Evolutionary conservation across 2,797 vertebrate genomes (phyloP), one percentile per base, ranked within the genome.

Genomic region (Austrolebias charrua): DNA sequence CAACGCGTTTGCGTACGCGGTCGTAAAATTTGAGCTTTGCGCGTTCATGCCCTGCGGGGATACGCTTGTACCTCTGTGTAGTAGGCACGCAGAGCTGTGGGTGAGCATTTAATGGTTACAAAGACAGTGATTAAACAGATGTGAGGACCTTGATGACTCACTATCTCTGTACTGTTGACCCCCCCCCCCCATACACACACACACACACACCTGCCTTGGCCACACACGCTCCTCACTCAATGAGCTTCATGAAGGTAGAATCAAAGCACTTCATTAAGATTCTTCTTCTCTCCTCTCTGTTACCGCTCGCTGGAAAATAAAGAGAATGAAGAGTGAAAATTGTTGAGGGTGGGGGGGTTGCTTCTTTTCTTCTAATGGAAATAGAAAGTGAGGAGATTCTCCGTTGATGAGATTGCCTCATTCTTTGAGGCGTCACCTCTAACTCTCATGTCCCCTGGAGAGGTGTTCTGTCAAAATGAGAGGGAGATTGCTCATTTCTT

Each of bases 371-470:
- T 56, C 2, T 16, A 79, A 63, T 78, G 53, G 69, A 81, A 75
- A 83, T 71, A 43, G 68, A 81, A 78, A 80, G 81, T 55, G 68
- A 78, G 68, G 61, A 75, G 76, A 70, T 65, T 76, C 75, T 78
- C 57, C 16, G 24, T 65, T 70, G 83, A 88, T 87, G 79, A 87
- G 81, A 83, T 71, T 60, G 66, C 62, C 72, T 70, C 59, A 42
- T 77, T 82, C 80, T 77, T 63, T 42, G 42, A 75, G 66, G 70
- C 53, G 29, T 79, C 83, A 81, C 77, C 86, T 71, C 63, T 40
- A 61, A 69, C 66, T 62, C 57, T 4, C 63, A 4, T 63, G 64
- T 68, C 60, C 52, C 11, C 35, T 58, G 4, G 45, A 57, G 70
- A 77, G 69, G 66, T 65, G 74, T 74, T 62, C 35, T 75, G 77